Conservation (phyloP, 2,797 vertebrate genomes). For the Echiichthys vipera region DNA sequence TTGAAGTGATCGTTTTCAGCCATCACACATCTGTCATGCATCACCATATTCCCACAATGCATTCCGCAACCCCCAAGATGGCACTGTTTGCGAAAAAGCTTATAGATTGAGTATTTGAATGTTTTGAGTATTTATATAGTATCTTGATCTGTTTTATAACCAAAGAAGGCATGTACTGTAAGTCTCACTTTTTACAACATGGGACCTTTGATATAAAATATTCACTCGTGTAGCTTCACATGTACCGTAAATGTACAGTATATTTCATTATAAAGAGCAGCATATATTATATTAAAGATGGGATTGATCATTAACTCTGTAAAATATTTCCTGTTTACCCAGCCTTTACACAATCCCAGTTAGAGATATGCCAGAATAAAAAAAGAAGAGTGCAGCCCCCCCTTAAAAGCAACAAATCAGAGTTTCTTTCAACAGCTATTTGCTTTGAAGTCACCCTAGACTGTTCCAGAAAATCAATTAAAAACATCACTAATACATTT, state of each 20-base stretch:
- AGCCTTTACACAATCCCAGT: conserved; percentile 25
- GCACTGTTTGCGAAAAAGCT: too few relatives aligned
- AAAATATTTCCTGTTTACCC: conserved; percentile 10
- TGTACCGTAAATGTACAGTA: background rate
- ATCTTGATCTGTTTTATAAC: too few relatives aligned
- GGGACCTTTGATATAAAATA: background rate
- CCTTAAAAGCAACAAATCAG: conserved; percentile 61
- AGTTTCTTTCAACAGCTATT: conserved; percentile 66
- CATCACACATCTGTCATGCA: too few relatives aligned
- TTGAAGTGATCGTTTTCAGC: too few relatives aligned
- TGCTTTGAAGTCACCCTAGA: conserved; percentile 71
- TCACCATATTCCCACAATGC: too few relatives aligned
- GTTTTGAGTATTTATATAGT: too few relatives aligned
- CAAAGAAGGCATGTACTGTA: too few relatives aligned
- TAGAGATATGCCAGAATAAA: conserved; percentile 12
- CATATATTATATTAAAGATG: background rate
- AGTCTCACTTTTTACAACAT: too few relatives aligned
- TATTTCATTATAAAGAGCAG: background rate
- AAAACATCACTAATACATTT: conserved; percentile 76
- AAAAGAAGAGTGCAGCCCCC: conserved; percentile 30
- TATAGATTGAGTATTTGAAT: too few relatives aligned
- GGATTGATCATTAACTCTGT: background rate
- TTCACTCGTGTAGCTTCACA: background rate
- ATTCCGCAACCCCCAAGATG: too few relatives aligned
- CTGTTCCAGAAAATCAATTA: conserved; percentile 79